These are phyloP conservation scores for Nephrotoma guestfalica DNA, from an alignment of 2,888 invertebrate genomes.

Conservation along the genomic window DNA sequence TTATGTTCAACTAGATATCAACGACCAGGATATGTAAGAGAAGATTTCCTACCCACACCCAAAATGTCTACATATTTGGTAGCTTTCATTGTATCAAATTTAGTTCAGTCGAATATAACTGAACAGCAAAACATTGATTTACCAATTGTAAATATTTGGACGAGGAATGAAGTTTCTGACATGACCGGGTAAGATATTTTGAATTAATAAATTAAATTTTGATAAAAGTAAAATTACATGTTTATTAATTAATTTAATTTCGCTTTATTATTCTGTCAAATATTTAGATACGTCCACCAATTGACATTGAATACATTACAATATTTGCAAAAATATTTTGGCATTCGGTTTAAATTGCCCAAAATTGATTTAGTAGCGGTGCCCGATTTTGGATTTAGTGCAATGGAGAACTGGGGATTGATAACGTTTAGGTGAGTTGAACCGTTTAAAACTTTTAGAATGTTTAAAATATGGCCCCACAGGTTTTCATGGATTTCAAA, in stretches of 20 bases:
- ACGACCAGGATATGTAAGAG: conserved; percentile 42
- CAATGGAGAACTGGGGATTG: conserved; percentile 58
- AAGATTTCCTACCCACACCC: conserved; percentile 45
- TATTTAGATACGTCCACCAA: conserved; percentile 34
- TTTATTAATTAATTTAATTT: not conserved
- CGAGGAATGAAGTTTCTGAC: conserved; percentile 24
- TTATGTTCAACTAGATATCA: conserved; percentile 15
- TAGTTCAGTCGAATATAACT: conserved; percentile 27
- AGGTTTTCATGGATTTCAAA: too few species aligned
- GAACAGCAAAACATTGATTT: conserved; percentile 18
- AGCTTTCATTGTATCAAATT: conserved; percentile 44
- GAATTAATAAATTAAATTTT: not conserved
- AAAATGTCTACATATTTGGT: conserved; percentile 65
- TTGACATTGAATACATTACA: conserved; percentile 44
- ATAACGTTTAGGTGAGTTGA: conserved; percentile 37
- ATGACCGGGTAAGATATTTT: conserved; percentile 21
- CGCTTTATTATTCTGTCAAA: not conserved
- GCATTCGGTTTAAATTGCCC: conserved; percentile 43
- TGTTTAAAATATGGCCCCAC: too few species aligned
- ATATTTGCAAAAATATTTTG: conserved; percentile 49
- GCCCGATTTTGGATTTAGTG: conserved; percentile 53
- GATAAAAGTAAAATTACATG: not conserved
- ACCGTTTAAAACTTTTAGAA: too few species aligned
- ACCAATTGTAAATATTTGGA: conserved; percentile 30
- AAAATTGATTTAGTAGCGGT: conserved; percentile 59